Evolutionary conservation across 1,140 invertebrate species (phyloP), one percentile per base, ranked within the genome.

Genomic region (Zaprionus davidi): DNA sequence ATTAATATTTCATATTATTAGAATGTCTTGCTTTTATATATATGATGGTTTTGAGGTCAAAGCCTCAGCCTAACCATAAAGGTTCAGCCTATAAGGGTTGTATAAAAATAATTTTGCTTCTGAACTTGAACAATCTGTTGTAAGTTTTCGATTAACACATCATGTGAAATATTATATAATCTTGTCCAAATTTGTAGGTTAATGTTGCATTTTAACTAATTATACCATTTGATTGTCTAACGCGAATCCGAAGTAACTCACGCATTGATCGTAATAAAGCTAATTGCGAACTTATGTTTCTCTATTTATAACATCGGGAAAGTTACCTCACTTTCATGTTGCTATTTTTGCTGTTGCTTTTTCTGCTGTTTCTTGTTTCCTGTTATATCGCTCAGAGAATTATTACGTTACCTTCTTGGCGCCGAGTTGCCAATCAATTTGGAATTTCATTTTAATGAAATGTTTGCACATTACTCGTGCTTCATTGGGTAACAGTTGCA

Each of bases 371-470:
- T 57, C 20, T 46, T 31, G 17, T 53, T 49, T 56, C 22, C 56
- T 57, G 24, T 49, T 55, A 3, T 51, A 38, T 55, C 20, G 53
- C 49, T 13, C n/a, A 9, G 46, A 53, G 57, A 60, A 55, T 56
- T 64, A 38, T 53, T 66, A 36, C 44, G 56, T 60, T 41, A 73
- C 34, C 17, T 34, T 59, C 36, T 44, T 36, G 55, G 38, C 38
- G 41, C 53, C 26, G 5, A 20, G 7, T 44, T 75, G 11, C 57
- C 62, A 65, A 76, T 65, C 74, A 72, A 63, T 58, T 76, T 59
- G 26, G 63, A 63, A 76, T 72, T 76, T 62, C 24, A 76, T 75
- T 78, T 66, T 57, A 41, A 66, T 71, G 31, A 76, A 71, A 76
- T 57, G 57, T 62, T 72, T 76, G 62, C 72, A 58, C 51, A 58